These are phyloP conservation scores for Nothocercus julius DNA, from an alignment of 2,113 vertebrate genomes.

Conservation along the genomic window DNA sequence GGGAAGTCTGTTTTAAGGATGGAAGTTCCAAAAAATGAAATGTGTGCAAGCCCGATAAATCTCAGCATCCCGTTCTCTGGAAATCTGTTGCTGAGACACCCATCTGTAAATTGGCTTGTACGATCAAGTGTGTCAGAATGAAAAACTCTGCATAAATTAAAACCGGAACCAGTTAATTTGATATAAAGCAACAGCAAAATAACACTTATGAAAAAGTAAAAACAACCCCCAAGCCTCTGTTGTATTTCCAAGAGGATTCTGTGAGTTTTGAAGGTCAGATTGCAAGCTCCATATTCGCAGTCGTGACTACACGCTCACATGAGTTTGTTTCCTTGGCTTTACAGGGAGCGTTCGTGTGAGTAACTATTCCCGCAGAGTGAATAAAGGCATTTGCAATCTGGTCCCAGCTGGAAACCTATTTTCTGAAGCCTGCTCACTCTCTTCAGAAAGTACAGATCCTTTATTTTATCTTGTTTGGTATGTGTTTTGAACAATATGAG, in stretches of 20 bases:
- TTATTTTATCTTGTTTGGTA: conserved; percentile 16
- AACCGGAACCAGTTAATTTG: neutral
- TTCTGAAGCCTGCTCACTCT: conserved; percentile 39
- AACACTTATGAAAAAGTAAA: neutral
- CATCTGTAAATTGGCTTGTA: neutral
- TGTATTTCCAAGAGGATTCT: conserved; percentile 6
- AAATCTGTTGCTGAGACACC: conserved; percentile 10
- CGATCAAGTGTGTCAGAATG: neutral
- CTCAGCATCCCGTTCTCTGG: neutral
- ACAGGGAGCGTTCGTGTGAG: neutral
- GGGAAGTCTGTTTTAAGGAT: neutral
- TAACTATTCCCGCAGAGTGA: conserved; percentile 45
- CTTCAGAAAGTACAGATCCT: conserved; percentile 9
- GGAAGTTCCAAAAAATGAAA: neutral
- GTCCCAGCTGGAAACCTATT: conserved; percentile 51
- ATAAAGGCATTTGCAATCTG: conserved; percentile 65
- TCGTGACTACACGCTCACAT: conserved; percentile 10
- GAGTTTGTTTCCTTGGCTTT: conserved; percentile 41
- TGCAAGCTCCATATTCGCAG: conserved; percentile 26
- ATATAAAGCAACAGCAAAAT: neutral
- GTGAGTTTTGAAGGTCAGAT: conserved; percentile 44
- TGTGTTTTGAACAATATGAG: neutral
- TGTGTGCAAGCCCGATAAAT: neutral
- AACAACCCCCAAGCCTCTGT: neutral
- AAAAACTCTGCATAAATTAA: neutral